These are phyloP conservation scores for Arizona elegans DNA, from an alignment of 2,113 vertebrate genomes.

Conservation along the genomic window DNA sequence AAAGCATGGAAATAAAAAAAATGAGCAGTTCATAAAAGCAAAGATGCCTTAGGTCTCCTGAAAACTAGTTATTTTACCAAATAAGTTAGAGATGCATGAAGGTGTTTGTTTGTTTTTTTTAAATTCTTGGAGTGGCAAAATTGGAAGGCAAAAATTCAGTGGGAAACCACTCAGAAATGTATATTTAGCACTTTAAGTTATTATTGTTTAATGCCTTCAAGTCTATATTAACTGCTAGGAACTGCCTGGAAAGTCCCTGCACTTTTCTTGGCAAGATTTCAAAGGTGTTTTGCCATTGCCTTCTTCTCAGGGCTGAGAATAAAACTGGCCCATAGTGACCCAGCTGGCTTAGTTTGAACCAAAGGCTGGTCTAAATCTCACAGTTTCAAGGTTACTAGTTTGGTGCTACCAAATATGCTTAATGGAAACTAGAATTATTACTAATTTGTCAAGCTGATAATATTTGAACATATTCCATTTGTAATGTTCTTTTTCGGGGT, in stretches of 20 bases:
- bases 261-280: not conserved
- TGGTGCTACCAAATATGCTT: not conserved
- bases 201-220: not conserved
- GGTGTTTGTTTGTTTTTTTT: not conserved
- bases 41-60: not conserved
- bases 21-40: not conserved
- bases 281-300: not conserved
- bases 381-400: not conserved
- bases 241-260: not conserved
- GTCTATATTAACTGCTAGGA: not conserved
- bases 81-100: not conserved
- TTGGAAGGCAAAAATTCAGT: not conserved
- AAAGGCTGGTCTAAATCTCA: not conserved
- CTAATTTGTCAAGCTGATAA: not conserved
- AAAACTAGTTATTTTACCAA: not conserved
- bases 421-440: not conserved
- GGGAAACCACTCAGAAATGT: not conserved
- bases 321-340: not conserved
- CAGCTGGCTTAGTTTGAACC: not conserved
- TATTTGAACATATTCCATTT: not conserved
- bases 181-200: not conserved
- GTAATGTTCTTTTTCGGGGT: not conserved
- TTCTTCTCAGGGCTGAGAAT: not conserved
- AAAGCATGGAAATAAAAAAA: not conserved
- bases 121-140: not conserved